A percentile compares a stretch with the other conserved stretches of the same genome.
These are phyloP conservation scores for Myotis planiceps DNA, from an alignment of 2,797 vertebrate genomes.

Conservation along the genomic window DNA sequence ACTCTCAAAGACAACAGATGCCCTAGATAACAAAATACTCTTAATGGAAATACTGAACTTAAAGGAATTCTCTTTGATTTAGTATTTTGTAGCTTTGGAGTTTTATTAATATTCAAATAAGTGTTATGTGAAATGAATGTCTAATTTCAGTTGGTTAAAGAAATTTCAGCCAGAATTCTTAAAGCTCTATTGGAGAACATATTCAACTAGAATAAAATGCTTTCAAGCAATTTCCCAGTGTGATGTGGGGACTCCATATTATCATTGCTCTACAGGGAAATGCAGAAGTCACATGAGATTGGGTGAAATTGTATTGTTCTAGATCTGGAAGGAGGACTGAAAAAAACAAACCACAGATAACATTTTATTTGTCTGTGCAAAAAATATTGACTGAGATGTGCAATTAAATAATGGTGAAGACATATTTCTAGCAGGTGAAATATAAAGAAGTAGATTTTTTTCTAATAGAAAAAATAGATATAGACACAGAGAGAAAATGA, in stretches of 20 bases:
- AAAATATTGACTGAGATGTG: not conserved
- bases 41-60: not conserved
- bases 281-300: not conserved
- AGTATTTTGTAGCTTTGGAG: not conserved
- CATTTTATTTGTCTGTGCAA: not conserved
- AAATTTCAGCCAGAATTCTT: not conserved
- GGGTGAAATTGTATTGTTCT: not conserved
- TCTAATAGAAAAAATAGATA: not conserved
- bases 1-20: not conserved
- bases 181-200: not conserved
- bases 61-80: not conserved
- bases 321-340: not conserved
- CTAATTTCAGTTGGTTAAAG: not conserved
- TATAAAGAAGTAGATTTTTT: not conserved
- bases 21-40: not conserved
- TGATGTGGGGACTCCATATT: not conserved
- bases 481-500: not conserved
- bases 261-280: not conserved
- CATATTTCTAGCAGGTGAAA: not conserved
- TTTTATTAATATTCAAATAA: not conserved
- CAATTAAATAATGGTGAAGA: constrained; percentile 7
- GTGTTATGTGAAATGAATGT: not conserved
- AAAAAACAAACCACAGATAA: not conserved
- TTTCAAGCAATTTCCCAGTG: not conserved
- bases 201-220: not conserved